Evolutionary conservation across 2,888 invertebrate genomes (phyloP).

Genomic region (Cephus sareptanus): DNA sequence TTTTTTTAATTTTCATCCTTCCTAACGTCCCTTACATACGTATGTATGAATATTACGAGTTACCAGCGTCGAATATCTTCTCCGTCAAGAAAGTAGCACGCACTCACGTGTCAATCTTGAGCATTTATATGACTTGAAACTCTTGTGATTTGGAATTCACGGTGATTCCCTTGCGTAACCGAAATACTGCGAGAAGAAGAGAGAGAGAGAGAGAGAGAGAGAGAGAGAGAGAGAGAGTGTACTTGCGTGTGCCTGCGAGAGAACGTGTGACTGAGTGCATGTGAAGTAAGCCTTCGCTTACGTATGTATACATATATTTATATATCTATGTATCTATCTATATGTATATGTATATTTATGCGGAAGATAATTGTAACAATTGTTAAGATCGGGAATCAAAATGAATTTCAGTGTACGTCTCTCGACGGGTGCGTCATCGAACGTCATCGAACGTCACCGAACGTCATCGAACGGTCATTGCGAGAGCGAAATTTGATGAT

Average conservation of each 20-base stretch:
- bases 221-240: slow-evolving; percentile 9
- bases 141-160: slow-evolving; percentile 22
- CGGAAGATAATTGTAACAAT: not conserved
- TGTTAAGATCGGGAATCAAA: slow-evolving; percentile 13
- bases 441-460: not conserved
- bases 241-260: slow-evolving; percentile 11
- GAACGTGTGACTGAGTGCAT: slow-evolving; percentile 2
- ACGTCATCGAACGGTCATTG: not conserved
- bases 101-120: not conserved
- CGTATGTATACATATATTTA: slow-evolving; percentile 14
- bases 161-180: slow-evolving; percentile 22
- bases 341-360: not conserved
- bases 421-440: not conserved
- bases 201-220: slow-evolving; percentile 21
- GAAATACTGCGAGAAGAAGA: slow-evolving; percentile 11
- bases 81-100: not conserved
- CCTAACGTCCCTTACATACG: not conserved
- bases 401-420: slow-evolving; percentile 9
- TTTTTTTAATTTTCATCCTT: no score
- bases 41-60: slow-evolving; percentile 15
- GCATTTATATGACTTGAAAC: slow-evolving; percentile 4
- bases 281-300: slow-evolving; percentile 24
- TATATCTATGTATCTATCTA: not conserved
- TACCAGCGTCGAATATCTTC: slow-evolving; percentile 16
- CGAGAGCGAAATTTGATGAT: not conserved